phyloP scores from a whole-genome alignment of 2,797 vertebrate genomes.

The Podarcis lilfordi region DNA sequence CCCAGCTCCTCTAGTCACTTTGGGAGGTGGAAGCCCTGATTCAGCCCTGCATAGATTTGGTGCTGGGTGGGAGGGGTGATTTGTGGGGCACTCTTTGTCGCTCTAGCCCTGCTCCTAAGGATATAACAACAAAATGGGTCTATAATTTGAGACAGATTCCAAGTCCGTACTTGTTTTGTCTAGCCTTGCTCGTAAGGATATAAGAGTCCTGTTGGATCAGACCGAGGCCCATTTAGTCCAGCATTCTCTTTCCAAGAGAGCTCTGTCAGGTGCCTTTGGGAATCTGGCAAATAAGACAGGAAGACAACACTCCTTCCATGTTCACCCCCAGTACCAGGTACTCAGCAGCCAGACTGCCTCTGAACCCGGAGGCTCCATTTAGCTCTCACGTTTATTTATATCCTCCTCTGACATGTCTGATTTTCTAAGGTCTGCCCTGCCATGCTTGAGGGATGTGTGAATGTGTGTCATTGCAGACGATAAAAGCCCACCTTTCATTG shows the following conservation, averaged over 20 bases:
- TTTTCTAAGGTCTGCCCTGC: neutral
- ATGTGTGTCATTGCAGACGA: neutral
- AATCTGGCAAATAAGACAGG: neutral
- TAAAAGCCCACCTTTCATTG: neutral
- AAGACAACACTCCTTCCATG: neutral
- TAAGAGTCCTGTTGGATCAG: neutral
- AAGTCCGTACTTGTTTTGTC: too few species aligned
- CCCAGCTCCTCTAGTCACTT: neutral
- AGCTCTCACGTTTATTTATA: too few species aligned
- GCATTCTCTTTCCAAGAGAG: neutral
- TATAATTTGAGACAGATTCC: too few species aligned
- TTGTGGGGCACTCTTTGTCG: neutral
- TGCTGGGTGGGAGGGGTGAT: too few species aligned
- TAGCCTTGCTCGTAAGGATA: neutral
- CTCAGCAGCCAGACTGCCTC: too few species aligned
- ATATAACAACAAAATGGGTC: neutral
- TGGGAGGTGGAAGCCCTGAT: neutral
- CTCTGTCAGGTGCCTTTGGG: neutral
- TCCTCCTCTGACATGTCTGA: neutral
- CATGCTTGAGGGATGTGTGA: neutral
- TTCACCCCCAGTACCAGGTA: neutral
- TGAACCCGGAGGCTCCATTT: neutral
- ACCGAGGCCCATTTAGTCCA: neutral
- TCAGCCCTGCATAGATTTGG: neutral
- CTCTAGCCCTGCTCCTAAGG: neutral